phyloP scores from a whole-genome alignment of 2,888 invertebrate species.

The Agrochola lota region DNA sequence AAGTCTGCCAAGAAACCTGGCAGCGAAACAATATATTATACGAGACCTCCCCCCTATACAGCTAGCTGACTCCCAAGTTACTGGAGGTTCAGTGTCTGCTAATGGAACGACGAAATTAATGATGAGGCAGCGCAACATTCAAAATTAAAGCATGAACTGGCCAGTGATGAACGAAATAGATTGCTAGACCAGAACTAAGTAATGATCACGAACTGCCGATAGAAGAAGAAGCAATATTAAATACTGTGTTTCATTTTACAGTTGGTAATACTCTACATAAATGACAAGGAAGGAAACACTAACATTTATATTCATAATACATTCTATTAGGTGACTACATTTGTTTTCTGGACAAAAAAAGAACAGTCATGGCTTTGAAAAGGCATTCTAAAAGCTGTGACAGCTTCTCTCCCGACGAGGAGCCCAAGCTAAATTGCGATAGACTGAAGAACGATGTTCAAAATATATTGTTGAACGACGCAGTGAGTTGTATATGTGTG shows the following conservation, averaged over 20 bases:
- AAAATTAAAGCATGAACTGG: neutral
- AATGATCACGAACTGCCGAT: neutral
- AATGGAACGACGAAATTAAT: neutral
- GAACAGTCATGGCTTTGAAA: conserved; percentile 80
- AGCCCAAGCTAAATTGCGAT: conserved; percentile 97
- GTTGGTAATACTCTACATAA: neutral
- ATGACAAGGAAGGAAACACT: conserved; percentile 1
- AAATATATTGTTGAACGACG: conserved; percentile 95
- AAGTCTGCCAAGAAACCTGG: neutral
- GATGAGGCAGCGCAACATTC: neutral
- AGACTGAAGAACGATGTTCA: conserved; percentile 96
- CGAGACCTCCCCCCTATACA: neutral
- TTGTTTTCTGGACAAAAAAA: conserved; percentile 10
- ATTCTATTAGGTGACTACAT: conserved; percentile 40
- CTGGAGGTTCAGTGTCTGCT: neutral
- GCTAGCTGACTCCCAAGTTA: neutral
- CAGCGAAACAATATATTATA: neutral
- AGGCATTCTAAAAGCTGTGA: conserved; percentile 83
- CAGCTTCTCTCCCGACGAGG: conserved; percentile 88
- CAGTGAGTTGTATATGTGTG: conserved; percentile 97
- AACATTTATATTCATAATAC: neutral
- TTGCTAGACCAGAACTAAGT: neutral
- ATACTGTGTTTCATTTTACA: neutral
- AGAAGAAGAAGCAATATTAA: neutral
- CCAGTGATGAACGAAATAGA: neutral